A percentile compares a stretch with the other conserved stretches of the same genome.
Conservation (phyloP, 92 coral and sea anemone species). For the Epizoanthus rinbou region DNA sequence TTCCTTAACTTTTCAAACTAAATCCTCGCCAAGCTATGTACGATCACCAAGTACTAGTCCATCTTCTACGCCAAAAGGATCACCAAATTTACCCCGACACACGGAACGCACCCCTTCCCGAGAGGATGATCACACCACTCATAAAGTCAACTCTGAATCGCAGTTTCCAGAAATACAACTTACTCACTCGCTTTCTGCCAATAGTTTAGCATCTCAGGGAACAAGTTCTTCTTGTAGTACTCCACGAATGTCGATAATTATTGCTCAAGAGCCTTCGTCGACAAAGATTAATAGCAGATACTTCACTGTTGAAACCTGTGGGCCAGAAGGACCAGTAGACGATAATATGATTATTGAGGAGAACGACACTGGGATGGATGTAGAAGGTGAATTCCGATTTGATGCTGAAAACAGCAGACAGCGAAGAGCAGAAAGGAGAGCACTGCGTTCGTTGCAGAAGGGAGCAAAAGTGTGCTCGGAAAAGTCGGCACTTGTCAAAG, state of each 20-base stretch:
- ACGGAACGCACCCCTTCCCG: slow-evolving; percentile 7
- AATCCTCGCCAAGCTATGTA: neutral
- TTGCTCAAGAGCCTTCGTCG: slow-evolving; percentile 82
- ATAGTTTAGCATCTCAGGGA: slow-evolving; percentile 54
- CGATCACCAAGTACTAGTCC: slow-evolving; percentile 17
- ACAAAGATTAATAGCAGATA: slow-evolving; percentile 86
- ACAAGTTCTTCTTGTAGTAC: slow-evolving; percentile 65
- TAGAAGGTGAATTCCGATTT: slow-evolving; percentile 84
- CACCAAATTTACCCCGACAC: slow-evolving; percentile 3
- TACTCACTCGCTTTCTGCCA: slow-evolving; percentile 7
- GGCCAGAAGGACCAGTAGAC: slow-evolving; percentile 52
- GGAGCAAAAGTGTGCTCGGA: slow-evolving; percentile 50
- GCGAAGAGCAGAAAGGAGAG: slow-evolving; percentile 77
- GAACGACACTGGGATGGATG: slow-evolving; percentile 64
- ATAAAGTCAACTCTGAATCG: neutral
- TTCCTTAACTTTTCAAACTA: slow-evolving; percentile 16
- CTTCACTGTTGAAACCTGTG: slow-evolving; percentile 83
- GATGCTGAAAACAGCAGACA: slow-evolving; percentile 65
- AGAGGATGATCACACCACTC: neutral
- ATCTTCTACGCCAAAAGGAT: slow-evolving; percentile 22
- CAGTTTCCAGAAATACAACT: slow-evolving; percentile 10
- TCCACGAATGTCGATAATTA: slow-evolving; percentile 85
- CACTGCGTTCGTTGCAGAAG: slow-evolving; percentile 61
- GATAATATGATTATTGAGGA: slow-evolving; percentile 57
- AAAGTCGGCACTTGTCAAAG: slow-evolving; percentile 62